These are phyloP conservation scores for Sebastes aleutianus DNA, from an alignment of 2,797 vertebrate genomes.

Conservation along the genomic window DNA sequence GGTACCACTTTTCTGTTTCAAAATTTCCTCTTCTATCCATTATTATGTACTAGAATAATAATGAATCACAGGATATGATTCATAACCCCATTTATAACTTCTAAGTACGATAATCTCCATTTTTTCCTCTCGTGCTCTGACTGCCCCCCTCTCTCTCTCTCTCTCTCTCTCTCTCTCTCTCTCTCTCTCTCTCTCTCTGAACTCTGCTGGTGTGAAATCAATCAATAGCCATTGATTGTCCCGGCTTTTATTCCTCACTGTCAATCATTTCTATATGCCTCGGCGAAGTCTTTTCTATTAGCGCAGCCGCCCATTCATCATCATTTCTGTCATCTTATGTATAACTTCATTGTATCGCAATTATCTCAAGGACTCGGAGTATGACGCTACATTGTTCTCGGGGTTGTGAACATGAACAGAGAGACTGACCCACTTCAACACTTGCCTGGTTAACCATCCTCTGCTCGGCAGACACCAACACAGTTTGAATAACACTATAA, in stretches of 20 bases:
- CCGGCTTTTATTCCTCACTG: slow-evolving; percentile 64
- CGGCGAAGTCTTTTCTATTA: slow-evolving; percentile 66
- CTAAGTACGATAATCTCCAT: slow-evolving; percentile 28
- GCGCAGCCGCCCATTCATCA: slow-evolving; percentile 68
- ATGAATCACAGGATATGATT: slow-evolving; percentile 51
- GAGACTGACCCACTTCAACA: slow-evolving; percentile 36
- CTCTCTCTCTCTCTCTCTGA: slow-evolving; percentile 37
- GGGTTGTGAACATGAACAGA: slow-evolving; percentile 40
- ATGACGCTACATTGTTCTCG: slow-evolving; percentile 15
- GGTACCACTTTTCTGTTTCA: background rate
- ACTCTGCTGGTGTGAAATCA: slow-evolving; percentile 61
- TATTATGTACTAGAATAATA: slow-evolving; percentile 8
- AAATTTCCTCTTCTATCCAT: background rate
- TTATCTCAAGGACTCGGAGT: slow-evolving; percentile 47
- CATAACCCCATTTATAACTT: slow-evolving; percentile 40
- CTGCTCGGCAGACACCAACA: slow-evolving; percentile 3
- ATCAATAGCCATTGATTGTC: slow-evolving; percentile 71
- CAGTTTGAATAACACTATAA: slow-evolving; percentile 34
- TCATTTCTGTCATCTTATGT: slow-evolving; percentile 69
- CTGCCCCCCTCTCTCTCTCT: slow-evolving; percentile 19
- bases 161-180: slow-evolving; percentile 11
- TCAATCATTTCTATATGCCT: slow-evolving; percentile 56
- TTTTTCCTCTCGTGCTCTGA: background rate
- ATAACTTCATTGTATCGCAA: slow-evolving; percentile 49
- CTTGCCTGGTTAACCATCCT: slow-evolving; percentile 26